Base-by-base conservation (phyloP, 1,140 invertebrate species). In the Batillaria attramentaria region DNA sequence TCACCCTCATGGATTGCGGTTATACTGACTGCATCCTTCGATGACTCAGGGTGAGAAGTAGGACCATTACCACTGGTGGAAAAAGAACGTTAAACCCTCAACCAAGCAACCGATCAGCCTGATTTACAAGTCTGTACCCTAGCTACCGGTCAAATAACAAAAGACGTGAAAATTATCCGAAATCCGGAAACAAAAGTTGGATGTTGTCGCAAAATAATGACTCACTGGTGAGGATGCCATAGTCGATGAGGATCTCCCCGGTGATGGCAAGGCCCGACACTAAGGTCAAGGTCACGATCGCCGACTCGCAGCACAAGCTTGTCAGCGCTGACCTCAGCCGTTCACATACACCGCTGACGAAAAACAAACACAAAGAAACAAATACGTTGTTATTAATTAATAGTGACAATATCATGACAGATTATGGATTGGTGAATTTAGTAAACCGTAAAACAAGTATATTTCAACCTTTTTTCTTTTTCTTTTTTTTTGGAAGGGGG, bases 211-310 rank as follows among this genome's bases (percentile, higher is more conserved):
- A 13, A 20, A 24, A 35, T 2, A n/a, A n/a, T 41, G 33, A 69
- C 76, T 43, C 37, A 83, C 81, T 76, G 75, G 54, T 72, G 5
- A 83, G 66, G 20, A 83, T 54, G n/a, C 77, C 50, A 46, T 74
- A 79, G 31, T 41, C 35, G 8, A 83, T 46, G 33, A 83, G 77
- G 18, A 73, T 74, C 62, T 80, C 78, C 37, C 81, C 81, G 20
- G 75, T 66, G 68, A 83, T 78, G 70, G 81, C 81, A 33, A 83
- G 72, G 0, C 31, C 78, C 8, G 81, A 83, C 37, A 83, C 31
- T 31, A 79, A 24, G 6, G 76, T 80, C 62, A 83, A 60, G 2
- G 57, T 65, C 24, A 83, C 77, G 24, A 83, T 46, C 6, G 46
- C 16, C 20, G 42, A 73, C 76, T 83, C 81, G 20, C 77, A 42